phyloP scores from a whole-genome alignment of 2,797 vertebrate species.

The Eupleurogrammus muticus region DNA sequence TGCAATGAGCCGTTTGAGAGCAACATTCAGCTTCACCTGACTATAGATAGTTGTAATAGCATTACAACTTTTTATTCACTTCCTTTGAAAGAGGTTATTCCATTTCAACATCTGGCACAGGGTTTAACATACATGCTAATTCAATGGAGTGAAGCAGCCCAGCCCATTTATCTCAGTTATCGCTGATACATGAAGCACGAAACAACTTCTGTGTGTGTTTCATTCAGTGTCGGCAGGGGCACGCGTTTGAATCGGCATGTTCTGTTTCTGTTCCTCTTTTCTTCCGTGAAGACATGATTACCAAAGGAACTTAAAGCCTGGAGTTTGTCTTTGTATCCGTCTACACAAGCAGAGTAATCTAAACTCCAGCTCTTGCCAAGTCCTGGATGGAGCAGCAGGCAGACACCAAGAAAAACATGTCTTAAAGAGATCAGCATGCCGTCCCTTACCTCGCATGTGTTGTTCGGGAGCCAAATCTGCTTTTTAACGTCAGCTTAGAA shows the following conservation, averaged over 20 bases:
- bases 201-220: conserved; percentile 29
- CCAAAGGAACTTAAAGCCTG: conserved; percentile 17
- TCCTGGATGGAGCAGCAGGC: conserved; percentile 14
- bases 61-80: too few relatives aligned
- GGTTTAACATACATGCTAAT: conserved; percentile 25
- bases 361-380: background rate
- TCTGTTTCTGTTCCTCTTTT: conserved; percentile 21
- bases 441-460: conserved; percentile 11
- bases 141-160: conserved; percentile 24
- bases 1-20: too few relatives aligned
- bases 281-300: conserved; percentile 13
- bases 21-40: too few relatives aligned
- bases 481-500: conserved; percentile 28
- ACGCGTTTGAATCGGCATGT: conserved; percentile 2
- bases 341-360: conserved; percentile 19
- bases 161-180: conserved; percentile 19
- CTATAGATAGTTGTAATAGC: too few relatives aligned
- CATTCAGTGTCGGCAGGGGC: conserved; percentile 22
- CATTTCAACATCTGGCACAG: conserved; percentile 30
- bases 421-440: conserved; percentile 15
- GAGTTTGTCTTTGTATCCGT: conserved; percentile 25
- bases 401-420: conserved; percentile 35
- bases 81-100: background rate
- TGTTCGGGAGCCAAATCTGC: conserved; percentile 31
- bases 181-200: conserved; percentile 37